Evolutionary conservation across 2,113 vertebrate species (phyloP).

Genomic region (Genyomyrus donnyi): DNA sequence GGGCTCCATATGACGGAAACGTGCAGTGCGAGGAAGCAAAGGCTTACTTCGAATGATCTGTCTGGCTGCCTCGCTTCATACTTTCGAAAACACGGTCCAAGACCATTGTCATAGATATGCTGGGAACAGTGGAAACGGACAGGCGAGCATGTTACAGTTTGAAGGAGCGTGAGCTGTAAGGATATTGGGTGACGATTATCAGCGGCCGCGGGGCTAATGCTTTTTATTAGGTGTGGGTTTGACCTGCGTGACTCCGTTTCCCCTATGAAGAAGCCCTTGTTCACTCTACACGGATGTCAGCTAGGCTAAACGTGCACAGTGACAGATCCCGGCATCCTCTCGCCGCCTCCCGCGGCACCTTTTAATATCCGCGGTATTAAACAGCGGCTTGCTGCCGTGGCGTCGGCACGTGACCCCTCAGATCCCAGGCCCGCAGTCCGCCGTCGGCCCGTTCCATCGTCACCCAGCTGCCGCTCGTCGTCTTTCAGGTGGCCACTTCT

Average conservation of each 20-base stretch:
- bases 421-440: neutral
- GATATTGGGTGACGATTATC: neutral
- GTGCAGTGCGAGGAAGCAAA: neutral
- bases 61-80: neutral
- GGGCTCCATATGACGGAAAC: neutral
- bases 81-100: neutral
- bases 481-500: slow-evolving; percentile 33
- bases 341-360: neutral
- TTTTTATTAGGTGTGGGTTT: neutral
- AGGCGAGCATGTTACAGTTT: neutral
- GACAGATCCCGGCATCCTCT: neutral
- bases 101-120: neutral
- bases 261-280: neutral
- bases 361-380: neutral
- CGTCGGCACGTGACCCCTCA: neutral
- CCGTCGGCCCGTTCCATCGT: neutral
- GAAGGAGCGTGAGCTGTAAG: neutral
- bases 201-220: neutral
- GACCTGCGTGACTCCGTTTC: neutral
- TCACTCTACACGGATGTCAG: neutral
- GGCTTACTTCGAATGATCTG: neutral
- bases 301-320: neutral
- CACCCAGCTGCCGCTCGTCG: slow-evolving; percentile 38
- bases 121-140: neutral
- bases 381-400: neutral